These are phyloP conservation scores for Apocrypta bakeri DNA, from an alignment of 1,140 invertebrate species.

Conservation along the genomic window DNA sequence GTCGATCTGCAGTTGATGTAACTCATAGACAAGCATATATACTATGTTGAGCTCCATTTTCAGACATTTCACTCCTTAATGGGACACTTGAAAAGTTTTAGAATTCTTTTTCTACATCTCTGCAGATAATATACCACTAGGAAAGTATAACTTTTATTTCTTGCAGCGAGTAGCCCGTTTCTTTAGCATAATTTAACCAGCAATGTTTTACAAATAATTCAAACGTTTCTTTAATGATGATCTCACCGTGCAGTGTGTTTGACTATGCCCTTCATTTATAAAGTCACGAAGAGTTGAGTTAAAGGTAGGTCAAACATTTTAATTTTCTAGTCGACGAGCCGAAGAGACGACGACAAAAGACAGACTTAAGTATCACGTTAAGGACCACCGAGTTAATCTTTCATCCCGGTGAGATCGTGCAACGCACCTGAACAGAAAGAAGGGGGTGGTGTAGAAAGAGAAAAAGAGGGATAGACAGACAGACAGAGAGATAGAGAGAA, in stretches of 20 bases:
- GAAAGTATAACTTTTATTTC: too few species aligned
- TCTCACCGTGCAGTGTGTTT: too few species aligned
- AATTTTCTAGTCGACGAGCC: neutral
- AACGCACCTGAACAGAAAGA: neutral
- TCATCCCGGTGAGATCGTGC: neutral
- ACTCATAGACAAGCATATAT: too few species aligned
- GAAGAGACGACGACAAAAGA: neutral
- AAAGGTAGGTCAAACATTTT: neutral
- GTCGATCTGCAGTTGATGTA: neutral
- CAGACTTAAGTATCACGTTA: neutral
- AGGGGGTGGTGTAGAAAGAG: too few species aligned
- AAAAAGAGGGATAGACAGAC: too few species aligned
- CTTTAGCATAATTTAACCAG: too few species aligned
- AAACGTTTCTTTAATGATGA: too few species aligned
- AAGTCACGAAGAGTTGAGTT: neutral
- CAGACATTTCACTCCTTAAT: neutral
- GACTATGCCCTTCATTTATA: too few species aligned
- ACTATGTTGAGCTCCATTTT: neutral
- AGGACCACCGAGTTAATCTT: neutral
- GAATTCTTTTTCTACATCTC: neutral
- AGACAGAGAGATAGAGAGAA: neutral
- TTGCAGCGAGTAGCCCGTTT: too few species aligned
- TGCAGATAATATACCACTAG: neutral
- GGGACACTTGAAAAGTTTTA: neutral
- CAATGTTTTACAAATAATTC: too few species aligned